Evolutionary conservation across 2,113 vertebrate species (phyloP).

Genomic region (Sinosuthora webbiana): DNA sequence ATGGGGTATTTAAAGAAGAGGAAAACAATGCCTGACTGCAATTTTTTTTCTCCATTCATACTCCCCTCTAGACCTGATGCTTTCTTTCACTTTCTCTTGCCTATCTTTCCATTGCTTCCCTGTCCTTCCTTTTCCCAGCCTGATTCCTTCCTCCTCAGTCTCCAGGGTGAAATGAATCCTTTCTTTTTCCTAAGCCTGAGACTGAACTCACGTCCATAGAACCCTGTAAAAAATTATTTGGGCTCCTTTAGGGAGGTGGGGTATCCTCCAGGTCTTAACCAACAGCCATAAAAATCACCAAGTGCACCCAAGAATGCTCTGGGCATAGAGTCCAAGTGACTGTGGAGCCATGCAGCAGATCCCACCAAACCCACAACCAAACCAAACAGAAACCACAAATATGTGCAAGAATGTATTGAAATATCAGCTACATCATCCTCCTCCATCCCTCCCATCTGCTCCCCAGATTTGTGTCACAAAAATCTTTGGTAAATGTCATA

Average conservation of each 20-base stretch:
- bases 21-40: background rate
- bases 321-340: background rate
- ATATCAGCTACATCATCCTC: rapidly evolving
- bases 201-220: rapidly evolving
- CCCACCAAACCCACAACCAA: background rate
- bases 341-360: background rate
- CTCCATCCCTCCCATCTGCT: background rate
- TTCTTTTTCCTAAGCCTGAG: background rate
- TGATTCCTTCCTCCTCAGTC: background rate
- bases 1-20: background rate
- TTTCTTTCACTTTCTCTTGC: background rate
- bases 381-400: background rate
- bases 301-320: background rate
- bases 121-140: background rate
- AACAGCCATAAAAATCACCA: background rate
- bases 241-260: background rate
- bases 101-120: background rate
- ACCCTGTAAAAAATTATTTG: background rate
- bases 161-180: background rate
- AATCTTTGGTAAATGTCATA: background rate
- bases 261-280: background rate
- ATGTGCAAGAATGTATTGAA: background rate
- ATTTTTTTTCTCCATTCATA: background rate
- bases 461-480: background rate
- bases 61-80: background rate